Conservation (phyloP, 2,113 vertebrate species). For the Caranx melampygus region DNA sequence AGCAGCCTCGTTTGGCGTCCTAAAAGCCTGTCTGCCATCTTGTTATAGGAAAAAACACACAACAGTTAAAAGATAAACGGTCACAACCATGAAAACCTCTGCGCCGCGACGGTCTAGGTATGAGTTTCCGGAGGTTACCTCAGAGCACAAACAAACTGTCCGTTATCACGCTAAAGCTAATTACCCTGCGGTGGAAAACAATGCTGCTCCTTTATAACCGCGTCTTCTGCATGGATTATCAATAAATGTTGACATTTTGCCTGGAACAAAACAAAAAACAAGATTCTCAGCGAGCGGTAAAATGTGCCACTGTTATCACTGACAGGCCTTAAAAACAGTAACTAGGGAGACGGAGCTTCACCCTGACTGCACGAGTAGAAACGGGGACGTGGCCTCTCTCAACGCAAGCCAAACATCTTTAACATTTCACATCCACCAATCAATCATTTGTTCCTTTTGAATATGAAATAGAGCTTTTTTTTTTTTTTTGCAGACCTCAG, state of each 20-base stretch:
- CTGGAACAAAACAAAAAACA: not conserved
- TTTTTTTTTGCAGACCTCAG: conserved; percentile 13
- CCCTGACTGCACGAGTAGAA: not conserved
- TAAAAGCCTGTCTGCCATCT: not conserved
- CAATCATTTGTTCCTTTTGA: conserved; percentile 40
- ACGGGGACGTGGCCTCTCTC: not conserved
- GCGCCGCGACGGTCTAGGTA: not conserved
- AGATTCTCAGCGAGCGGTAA: not conserved
- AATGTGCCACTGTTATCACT: conserved; percentile 1
- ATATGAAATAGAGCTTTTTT: conserved; percentile 36
- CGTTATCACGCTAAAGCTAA: not conserved
- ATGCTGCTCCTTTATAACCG: not conserved
- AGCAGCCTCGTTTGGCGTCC: not conserved
- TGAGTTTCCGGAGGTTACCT: not conserved
- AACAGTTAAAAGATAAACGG: not conserved
- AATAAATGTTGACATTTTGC: conserved; percentile 6
- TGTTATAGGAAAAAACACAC: not conserved
- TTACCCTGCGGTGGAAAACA: not conserved
- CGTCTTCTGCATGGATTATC: not conserved
- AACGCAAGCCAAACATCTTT: conserved; percentile 22
- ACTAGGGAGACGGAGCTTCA: not conserved
- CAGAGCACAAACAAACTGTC: not conserved
- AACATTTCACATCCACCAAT: conserved; percentile 37
- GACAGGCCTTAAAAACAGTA: not conserved
- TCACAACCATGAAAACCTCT: not conserved